These are phyloP conservation scores for Sphaeramia orbicularis DNA, from an alignment of 2,797 vertebrate species.

Conservation along the genomic window DNA sequence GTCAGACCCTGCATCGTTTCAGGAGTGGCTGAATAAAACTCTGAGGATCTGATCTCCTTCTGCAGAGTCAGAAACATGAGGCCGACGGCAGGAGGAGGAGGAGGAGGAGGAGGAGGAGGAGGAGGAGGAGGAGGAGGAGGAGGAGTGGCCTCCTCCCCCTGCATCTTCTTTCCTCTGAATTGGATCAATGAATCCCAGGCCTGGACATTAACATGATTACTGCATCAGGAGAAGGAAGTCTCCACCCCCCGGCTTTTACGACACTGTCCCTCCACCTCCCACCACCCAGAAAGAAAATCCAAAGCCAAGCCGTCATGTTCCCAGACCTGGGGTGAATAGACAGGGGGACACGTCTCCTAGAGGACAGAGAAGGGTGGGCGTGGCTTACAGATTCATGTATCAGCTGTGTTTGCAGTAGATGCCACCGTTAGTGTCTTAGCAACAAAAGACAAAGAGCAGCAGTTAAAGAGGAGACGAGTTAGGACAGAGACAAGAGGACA, in stretches of 20 bases:
- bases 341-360: no score
- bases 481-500: constrained; percentile 21
- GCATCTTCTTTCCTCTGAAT: constrained; percentile 46
- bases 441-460: constrained; percentile 38
- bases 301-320: no score
- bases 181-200: constrained; percentile 78
- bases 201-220: constrained; percentile 79
- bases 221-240: constrained; percentile 67
- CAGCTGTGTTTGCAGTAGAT: not conserved
- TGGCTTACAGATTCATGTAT: constrained; percentile 1
- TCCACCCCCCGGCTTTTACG: not conserved
- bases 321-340: not conserved
- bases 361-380: not conserved
- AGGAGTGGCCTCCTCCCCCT: constrained; percentile 42
- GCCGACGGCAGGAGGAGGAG: constrained; percentile 13
- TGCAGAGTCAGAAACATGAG: constrained; percentile 16
- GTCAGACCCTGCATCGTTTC: constrained; percentile 13
- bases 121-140: constrained; percentile 13
- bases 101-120: constrained; percentile 22
- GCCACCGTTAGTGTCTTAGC: constrained; percentile 50
- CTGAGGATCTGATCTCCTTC: not conserved
- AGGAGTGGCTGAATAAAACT: constrained; percentile 17
- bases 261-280: constrained; percentile 13
- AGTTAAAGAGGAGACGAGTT: constrained; percentile 34
- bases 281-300: constrained; percentile 12